phyloP scores from a whole-genome alignment of 2,888 invertebrate genomes.

The Lamproptera curius region DNA sequence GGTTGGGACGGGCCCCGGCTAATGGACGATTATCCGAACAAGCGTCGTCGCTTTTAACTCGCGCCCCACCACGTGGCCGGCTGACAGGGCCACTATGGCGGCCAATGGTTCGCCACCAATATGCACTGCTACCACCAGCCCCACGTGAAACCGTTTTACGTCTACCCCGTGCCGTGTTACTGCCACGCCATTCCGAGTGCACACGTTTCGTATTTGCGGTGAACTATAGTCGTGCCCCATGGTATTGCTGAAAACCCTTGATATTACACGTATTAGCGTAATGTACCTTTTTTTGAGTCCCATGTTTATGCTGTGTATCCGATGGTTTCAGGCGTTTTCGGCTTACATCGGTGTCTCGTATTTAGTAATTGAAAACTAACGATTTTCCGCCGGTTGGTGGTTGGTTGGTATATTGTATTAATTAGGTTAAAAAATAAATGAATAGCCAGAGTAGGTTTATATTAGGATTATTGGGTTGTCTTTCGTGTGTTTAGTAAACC shows the following conservation, averaged over 20 bases:
- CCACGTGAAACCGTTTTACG: neutral
- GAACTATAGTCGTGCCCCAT: neutral
- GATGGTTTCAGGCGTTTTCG: constrained; percentile 15
- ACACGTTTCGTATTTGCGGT: constrained; percentile 4
- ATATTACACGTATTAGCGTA: neutral
- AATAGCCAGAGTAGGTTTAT: neutral
- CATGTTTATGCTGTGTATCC: neutral
- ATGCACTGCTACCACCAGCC: neutral
- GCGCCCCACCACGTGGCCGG: constrained; percentile 17
- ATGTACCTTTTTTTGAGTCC: neutral
- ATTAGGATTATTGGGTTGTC: neutral
- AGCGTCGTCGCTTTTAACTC: constrained; percentile 80
- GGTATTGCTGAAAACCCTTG: constrained; percentile 6
- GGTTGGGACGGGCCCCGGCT: constrained; percentile 77
- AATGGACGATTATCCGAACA: constrained; percentile 81
- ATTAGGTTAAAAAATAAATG: neutral
- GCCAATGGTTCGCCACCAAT: constrained; percentile 11
- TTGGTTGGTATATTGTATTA: neutral
- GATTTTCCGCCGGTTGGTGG: too few species aligned
- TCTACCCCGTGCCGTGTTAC: neutral
- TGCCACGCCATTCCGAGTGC: neutral
- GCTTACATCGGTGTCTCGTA: neutral
- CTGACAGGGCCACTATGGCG: neutral
- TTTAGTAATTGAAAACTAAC: neutral
- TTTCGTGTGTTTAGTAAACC: too few species aligned